These are phyloP conservation scores for Eurois occulta DNA, from an alignment of 2,888 invertebrate genomes.

Conservation along the genomic window DNA sequence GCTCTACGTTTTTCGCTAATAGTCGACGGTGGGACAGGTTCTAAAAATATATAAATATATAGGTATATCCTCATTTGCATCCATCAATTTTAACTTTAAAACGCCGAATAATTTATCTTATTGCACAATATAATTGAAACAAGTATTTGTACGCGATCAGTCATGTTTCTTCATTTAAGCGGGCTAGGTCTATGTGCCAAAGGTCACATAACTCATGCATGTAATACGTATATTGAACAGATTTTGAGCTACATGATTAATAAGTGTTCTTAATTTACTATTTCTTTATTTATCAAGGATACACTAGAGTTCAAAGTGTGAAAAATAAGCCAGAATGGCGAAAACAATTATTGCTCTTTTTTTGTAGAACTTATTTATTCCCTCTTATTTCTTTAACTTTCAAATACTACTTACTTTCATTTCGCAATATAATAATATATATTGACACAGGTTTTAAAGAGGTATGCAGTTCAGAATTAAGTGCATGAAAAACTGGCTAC, in stretches of 20 bases:
- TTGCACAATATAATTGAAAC: slow-evolving; percentile 63
- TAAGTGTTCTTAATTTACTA: slow-evolving; percentile 22
- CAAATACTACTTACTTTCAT: background rate
- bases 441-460: background rate
- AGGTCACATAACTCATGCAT: slow-evolving; percentile 59
- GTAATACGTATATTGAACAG: slow-evolving; percentile 36
- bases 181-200: slow-evolving; percentile 46
- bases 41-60: background rate
- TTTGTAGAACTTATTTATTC: background rate
- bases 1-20: background rate
- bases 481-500: background rate
- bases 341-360: background rate
- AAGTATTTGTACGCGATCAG: slow-evolving; percentile 56
- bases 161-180: slow-evolving; percentile 61
- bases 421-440: background rate
- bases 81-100: slow-evolving; percentile 29
- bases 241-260: slow-evolving; percentile 53
- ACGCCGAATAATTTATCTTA: slow-evolving; percentile 44
- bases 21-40: background rate
- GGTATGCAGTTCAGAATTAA: background rate
- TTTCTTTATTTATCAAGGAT: background rate
- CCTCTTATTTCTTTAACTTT: background rate
- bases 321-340: background rate
- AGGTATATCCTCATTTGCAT: background rate
- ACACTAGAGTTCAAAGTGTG: background rate